Evolutionary conservation across 2,797 vertebrate species (phyloP).

Genomic region (Craterocephalus amniculus): DNA sequence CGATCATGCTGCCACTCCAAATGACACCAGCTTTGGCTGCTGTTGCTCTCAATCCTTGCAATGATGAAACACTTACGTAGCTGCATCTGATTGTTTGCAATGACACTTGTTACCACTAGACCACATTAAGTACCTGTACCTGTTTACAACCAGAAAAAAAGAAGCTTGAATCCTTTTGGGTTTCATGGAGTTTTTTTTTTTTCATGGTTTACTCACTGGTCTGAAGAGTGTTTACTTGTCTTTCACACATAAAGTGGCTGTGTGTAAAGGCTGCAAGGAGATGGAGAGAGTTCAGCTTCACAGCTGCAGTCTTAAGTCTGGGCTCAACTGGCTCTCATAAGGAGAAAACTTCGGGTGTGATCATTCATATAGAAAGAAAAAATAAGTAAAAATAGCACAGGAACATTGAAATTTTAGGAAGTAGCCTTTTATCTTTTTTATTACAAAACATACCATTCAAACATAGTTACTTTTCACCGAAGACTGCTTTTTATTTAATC

Average conservation of each 20-base stretch:
- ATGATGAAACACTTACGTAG: constrained; percentile 26
- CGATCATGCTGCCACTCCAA: constrained; percentile 59
- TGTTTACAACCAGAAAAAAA: constrained; percentile 27
- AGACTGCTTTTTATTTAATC: neutral
- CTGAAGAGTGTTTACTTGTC: constrained; percentile 56
- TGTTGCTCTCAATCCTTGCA: constrained; percentile 44
- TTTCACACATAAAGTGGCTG: constrained; percentile 50
- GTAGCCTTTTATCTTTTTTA: neutral
- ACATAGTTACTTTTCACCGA: neutral
- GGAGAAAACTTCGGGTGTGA: neutral
- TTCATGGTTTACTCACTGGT: constrained; percentile 52
- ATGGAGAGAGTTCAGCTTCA: constrained; percentile 37
- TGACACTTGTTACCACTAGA: constrained; percentile 40
- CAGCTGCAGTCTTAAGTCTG: constrained; percentile 27
- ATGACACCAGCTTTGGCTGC: constrained; percentile 42
- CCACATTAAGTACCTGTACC: constrained; percentile 6
- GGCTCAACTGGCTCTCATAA: constrained; percentile 18
- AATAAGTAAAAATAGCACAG: neutral
- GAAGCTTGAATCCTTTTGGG: constrained; percentile 34
- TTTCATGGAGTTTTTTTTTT: constrained; percentile 30
- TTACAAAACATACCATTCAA: neutral
- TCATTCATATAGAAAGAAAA: neutral
- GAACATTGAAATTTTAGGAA: too few relatives aligned
- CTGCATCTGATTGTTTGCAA: constrained; percentile 33
- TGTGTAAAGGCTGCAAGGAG: constrained; percentile 40